Percentiles rank a stretch among this genome's conserved stretches.
These are phyloP conservation scores for Leptinotarsa haldemani DNA, from an alignment of 2,888 invertebrate genomes.

Conservation along the genomic window DNA sequence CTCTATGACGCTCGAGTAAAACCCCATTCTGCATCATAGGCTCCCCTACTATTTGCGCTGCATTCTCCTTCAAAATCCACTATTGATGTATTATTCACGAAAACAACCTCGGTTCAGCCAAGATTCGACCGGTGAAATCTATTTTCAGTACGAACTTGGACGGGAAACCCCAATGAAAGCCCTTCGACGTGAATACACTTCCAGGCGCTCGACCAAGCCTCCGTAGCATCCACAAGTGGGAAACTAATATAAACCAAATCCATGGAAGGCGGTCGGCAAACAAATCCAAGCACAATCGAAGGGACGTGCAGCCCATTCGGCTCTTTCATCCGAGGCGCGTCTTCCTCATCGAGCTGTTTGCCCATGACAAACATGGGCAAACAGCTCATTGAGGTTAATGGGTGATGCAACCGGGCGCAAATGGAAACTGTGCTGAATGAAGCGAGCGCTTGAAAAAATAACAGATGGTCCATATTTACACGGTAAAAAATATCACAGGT, in stretches of 20 bases:
- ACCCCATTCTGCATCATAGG: too few relatives aligned
- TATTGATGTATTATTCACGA: slow-evolving; percentile 6
- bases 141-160: slow-evolving; percentile 1
- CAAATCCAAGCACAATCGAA: slow-evolving; percentile 26
- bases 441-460: not conserved
- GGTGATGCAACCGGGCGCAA: not conserved
- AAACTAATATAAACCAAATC: slow-evolving; percentile 44
- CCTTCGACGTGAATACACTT: not conserved
- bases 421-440: not conserved
- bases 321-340: slow-evolving; percentile 11
- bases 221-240: slow-evolving; percentile 36
- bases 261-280: slow-evolving; percentile 34
- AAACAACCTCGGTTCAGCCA: not conserved
- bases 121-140: not conserved
- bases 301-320: slow-evolving; percentile 11
- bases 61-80: not conserved
- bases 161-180: slow-evolving; percentile 2
- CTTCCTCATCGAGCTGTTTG: slow-evolving; percentile 25
- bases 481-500: too few relatives aligned
- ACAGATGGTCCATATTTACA: too few relatives aligned
- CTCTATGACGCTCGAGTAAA: too few relatives aligned
- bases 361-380: not conserved
- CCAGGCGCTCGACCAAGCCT: not conserved
- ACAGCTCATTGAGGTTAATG: not conserved
- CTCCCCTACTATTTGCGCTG: too few relatives aligned